Base-by-base conservation (phyloP, 1,140 invertebrate species). In the Pemphigus obesinymphae region DNA sequence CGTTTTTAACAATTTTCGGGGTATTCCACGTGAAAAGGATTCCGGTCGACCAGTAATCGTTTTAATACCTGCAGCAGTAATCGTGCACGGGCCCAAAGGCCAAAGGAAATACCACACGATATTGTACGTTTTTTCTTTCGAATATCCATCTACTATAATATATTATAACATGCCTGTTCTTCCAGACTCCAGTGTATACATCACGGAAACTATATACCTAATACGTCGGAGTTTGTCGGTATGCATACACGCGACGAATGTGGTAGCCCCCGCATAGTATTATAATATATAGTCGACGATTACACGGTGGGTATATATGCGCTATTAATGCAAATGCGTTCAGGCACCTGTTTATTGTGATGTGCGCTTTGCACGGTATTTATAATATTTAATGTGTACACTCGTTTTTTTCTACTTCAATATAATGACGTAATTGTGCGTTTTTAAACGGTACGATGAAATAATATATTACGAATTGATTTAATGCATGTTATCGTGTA, bases 21-120 rank as follows among this genome's bases (percentile, higher is more conserved):
- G 37, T 8, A 15, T 80, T n/a, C 17, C 73, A 17, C n/a, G 55
- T 61, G 55, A 80, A 80, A 80, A 80, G 53, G 34, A 78, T 78
- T 78, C 55, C 76, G 53, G 76, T 58, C 76, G 37, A 40, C 5
- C 75, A 20, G 31, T 72, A 72, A 72, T 72, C 70, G 70, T 73
- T 31, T 75, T 53, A 63, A 80, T 43, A n/a, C 29, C 10, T 4
- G 23, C 53, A 23, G 50, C 23, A 73, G 11, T 55, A 34, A 34
- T 40, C 48, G 63, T 7, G 20, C 17, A 3, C 29, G n/a, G n/a
- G 23, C 20, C 11, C 26, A n/a, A 10, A n/a, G 20, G 31, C 40
- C n/a, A 40, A 68, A 40, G 10, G 37, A 23, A 68, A 40, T 40
- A 7, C 4, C 4, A 37, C 34, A 34, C 17, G 3, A 8, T 40